A percentile compares a stretch with the other conserved stretches of the same genome.
These are phyloP conservation scores for Tipula helvola DNA, from an alignment of 2,888 invertebrate species.

Conservation along the genomic window DNA sequence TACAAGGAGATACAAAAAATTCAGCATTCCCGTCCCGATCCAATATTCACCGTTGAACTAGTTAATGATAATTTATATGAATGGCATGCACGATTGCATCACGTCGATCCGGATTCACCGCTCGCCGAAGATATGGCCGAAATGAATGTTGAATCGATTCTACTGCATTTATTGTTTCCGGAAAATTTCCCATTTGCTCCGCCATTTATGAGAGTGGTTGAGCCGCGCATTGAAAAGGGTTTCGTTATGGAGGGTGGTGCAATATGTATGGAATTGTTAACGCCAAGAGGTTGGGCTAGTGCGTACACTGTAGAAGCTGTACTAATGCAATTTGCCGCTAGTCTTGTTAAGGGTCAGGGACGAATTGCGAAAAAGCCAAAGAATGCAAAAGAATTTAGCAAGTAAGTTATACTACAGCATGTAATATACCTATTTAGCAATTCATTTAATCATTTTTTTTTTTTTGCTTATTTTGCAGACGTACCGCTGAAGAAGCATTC, in stretches of 20 bases:
- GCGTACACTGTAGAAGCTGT: constrained; percentile 80
- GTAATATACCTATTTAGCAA: background rate
- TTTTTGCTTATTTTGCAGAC: constrained; percentile 27
- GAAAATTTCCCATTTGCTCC: constrained; percentile 84
- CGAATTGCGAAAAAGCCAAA: constrained; percentile 67
- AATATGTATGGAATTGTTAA: constrained; percentile 78
- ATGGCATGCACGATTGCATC: constrained; percentile 72
- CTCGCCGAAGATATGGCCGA: constrained; percentile 71
- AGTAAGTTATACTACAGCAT: constrained; percentile 22
- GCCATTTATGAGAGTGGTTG: constrained; percentile 72
- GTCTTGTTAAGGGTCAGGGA: constrained; percentile 78
- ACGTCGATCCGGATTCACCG: constrained; percentile 73
- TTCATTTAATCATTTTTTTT: background rate
- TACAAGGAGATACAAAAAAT: constrained; percentile 64
- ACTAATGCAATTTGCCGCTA: constrained; percentile 80
- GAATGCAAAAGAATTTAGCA: constrained; percentile 63
- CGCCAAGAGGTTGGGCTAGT: constrained; percentile 78
- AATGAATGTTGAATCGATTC: constrained; percentile 57
- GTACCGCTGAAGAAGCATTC: constrained; percentile 80
- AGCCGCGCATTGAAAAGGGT: constrained; percentile 68
- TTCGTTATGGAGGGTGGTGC: constrained; percentile 87
- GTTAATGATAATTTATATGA: constrained; percentile 79
- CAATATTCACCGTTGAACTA: constrained; percentile 67
- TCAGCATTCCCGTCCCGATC: constrained; percentile 55
- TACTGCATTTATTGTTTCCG: constrained; percentile 70